phyloP scores from a whole-genome alignment of 2,888 invertebrate genomes.

The Serripes groenlandicus region DNA sequence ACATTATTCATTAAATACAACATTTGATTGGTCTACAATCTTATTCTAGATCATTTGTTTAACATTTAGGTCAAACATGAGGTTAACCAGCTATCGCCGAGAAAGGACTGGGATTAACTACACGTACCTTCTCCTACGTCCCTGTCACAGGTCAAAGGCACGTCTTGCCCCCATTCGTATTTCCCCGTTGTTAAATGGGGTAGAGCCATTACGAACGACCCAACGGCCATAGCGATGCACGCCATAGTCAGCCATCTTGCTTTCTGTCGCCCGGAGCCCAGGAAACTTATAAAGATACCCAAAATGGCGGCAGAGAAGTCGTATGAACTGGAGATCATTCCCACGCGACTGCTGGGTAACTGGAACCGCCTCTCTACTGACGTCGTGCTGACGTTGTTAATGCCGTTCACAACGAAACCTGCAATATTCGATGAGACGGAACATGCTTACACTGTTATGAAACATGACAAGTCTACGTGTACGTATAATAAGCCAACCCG shows the following conservation, averaged over 20 bases:
- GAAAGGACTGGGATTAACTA: too few species aligned
- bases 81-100: too few species aligned
- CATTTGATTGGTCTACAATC: too few species aligned
- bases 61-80: too few species aligned
- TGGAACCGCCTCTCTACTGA: constrained; percentile 83
- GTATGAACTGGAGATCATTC: constrained; percentile 83
- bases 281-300: constrained; percentile 79
- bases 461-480: too few species aligned
- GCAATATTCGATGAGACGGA: constrained; percentile 31
- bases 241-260: constrained; percentile 92
- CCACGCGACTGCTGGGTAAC: constrained; percentile 81
- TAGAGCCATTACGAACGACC: constrained; percentile 91
- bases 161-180: constrained; percentile 87
- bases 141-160: constrained; percentile 58
- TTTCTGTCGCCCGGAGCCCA: constrained; percentile 84
- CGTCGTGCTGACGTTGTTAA: constrained; percentile 84
- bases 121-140: constrained; percentile 30
- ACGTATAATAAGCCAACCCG: too few species aligned
- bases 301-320: constrained; percentile 83
- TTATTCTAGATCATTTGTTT: too few species aligned
- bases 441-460: too few species aligned
- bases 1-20: too few species aligned
- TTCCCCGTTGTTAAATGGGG: constrained; percentile 93
- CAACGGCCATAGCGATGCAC: constrained; percentile 90
- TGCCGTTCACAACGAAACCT: constrained; percentile 85